Evolutionary conservation across 2,797 vertebrate species (phyloP).

Genomic region (Cossypha dichroa): DNA sequence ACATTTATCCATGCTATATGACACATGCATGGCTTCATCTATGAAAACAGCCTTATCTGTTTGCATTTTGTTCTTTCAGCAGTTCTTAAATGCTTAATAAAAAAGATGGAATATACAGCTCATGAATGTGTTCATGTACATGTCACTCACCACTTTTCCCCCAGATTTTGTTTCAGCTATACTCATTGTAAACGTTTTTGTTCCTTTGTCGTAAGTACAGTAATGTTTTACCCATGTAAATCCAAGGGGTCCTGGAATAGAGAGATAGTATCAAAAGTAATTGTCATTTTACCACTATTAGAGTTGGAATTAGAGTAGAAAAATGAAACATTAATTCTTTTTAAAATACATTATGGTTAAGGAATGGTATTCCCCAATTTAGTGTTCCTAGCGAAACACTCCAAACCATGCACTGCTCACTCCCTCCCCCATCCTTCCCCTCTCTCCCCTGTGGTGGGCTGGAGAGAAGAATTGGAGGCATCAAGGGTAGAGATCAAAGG

Average conservation of each 20-base stretch:
- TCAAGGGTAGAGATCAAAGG: background rate
- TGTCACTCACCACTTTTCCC: slow-evolving; percentile 87
- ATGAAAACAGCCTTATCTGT: background rate
- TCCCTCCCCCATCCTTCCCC: background rate
- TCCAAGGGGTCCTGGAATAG: slow-evolving; percentile 86
- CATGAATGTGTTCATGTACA: background rate
- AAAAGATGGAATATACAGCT: background rate
- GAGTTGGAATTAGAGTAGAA: background rate
- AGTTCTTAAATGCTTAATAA: background rate
- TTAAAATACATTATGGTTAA: background rate
- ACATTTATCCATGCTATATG: background rate
- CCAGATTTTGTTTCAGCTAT: slow-evolving; percentile 89
- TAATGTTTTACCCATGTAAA: slow-evolving; percentile 96
- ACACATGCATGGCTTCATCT: background rate
- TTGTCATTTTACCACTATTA: background rate
- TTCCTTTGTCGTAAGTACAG: slow-evolving; percentile 94
- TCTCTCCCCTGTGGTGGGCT: background rate
- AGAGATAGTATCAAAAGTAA: background rate
- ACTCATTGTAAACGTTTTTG: slow-evolving; percentile 95
- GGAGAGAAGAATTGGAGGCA: background rate
- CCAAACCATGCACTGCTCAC: background rate
- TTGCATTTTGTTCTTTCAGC: background rate
- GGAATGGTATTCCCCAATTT: background rate
- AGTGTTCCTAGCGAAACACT: background rate
- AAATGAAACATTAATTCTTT: background rate